Evolutionary conservation across 1,140 invertebrate genomes (phyloP), one percentile per base, ranked within the genome.

Genomic region (Drusus annulatus): DNA sequence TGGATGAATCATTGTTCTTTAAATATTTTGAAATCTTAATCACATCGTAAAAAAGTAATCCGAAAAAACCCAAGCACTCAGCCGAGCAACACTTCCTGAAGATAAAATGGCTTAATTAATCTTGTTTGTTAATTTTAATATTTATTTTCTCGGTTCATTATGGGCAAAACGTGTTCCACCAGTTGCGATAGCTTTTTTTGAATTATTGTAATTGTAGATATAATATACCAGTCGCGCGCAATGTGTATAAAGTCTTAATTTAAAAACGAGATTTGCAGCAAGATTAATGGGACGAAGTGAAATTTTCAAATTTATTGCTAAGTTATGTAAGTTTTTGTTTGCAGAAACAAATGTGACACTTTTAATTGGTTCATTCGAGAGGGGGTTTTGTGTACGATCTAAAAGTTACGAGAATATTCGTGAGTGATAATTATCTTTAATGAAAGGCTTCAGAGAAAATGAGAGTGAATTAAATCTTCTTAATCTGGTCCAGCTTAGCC

Each of bases 141-240:
- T 31, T 65, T 25, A 28, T 65, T 65, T 65, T 65, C 25, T 65
- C 25, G 21, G 25, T 65, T 16, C 19, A 21, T 21, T 25, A 65
- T 65, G 10, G 62, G 16, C 25, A 25, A 65, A 65, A 65, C 62
- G 16, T n/a, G 62, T 65, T 65, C 15, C 23, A 16, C 62, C 23
- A 65, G 21, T 65, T 65, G 21, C 3, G 62, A 65, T 65, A 28
- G 25, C 21, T 15, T 65, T 63, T 58, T 63, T 28, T n/a, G n/a
- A 65, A 65, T 36, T 36, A 65, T 28, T 2, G 25, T 65, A 65
- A 65, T 65, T 65, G 68, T 25, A 51, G 68, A 71, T 71, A 71
- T 71, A 50, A 71, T 50, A 21, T 50, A 50, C 45, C 68, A 50
- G 68, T 51, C 68, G 17, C 45, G 62, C 28, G 10, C 62, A 28